These are phyloP conservation scores for Yoshiicerus persimilis DNA, from an alignment of 1,140 invertebrate species.

Conservation along the genomic window DNA sequence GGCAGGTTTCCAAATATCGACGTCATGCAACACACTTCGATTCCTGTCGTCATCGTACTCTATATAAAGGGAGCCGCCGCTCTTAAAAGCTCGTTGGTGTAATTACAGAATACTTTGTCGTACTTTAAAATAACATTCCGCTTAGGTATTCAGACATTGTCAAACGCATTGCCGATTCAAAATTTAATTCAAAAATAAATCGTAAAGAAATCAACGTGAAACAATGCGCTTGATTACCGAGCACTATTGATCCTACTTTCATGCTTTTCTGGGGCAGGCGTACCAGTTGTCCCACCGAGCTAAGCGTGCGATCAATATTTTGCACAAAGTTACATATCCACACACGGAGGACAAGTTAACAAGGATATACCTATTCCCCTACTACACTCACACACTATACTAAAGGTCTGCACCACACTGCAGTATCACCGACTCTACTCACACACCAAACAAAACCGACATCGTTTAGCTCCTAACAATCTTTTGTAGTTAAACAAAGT, in stretches of 20 bases:
- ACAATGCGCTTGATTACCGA: slow-evolving; percentile 19
- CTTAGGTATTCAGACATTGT: neutral
- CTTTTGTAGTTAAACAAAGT: neutral
- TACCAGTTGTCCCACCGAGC: neutral
- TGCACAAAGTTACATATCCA: slow-evolving; percentile 1
- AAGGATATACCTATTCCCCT: neutral
- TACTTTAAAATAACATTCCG: neutral
- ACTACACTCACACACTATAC: neutral
- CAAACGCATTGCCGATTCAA: neutral
- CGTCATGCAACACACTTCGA: neutral
- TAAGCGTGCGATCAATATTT: neutral
- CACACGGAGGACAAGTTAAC: neutral
- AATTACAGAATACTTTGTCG: neutral
- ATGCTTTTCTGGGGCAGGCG: slow-evolving; percentile 5
- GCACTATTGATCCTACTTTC: slow-evolving; percentile 7
- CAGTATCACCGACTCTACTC: neutral
- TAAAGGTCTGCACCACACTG: neutral
- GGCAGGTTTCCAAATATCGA: neutral
- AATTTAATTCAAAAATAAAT: slow-evolving; percentile 2
- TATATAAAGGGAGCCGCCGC: neutral
- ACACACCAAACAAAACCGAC: neutral
- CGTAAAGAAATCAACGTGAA: neutral
- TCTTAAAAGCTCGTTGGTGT: neutral
- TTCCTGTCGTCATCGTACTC: neutral
- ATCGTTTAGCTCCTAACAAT: neutral